phyloP scores from a whole-genome alignment of 2,113 vertebrate species.

The Eonycteris spelaea region DNA sequence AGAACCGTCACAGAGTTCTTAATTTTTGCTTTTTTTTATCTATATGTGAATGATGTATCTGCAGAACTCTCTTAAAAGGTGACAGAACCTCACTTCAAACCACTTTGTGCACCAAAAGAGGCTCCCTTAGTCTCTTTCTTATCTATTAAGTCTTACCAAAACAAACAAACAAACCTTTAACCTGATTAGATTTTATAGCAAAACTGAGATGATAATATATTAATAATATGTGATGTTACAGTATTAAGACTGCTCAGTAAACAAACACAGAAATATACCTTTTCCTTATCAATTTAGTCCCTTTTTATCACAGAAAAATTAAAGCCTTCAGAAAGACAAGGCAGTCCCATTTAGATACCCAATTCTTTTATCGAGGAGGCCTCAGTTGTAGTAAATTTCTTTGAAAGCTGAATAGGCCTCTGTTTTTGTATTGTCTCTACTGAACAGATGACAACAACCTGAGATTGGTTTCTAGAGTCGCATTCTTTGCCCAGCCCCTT shows the following conservation, averaged over 20 bases:
- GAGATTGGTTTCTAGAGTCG: conserved; percentile 26
- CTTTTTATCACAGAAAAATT: conserved; percentile 9
- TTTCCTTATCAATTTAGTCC: background rate
- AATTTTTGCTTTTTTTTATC: background rate
- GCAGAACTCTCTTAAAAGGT: background rate
- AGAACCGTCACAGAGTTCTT: background rate
- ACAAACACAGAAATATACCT: background rate
- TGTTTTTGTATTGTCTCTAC: background rate
- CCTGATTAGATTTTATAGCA: background rate
- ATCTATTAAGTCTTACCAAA: conserved; percentile 11
- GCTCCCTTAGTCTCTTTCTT: background rate
- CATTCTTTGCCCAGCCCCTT: conserved; percentile 43
- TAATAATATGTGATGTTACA: background rate
- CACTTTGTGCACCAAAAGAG: background rate
- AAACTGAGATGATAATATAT: conserved; percentile 4
- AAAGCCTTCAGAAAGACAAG: background rate
- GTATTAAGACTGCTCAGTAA: background rate
- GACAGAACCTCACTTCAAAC: background rate
- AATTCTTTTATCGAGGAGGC: background rate
- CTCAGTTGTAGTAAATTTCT: conserved; percentile 33
- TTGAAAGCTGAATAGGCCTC: background rate
- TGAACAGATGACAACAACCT: conserved; percentile 37
- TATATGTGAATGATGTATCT: background rate
- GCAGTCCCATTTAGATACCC: background rate
- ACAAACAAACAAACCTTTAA: background rate